Conservation (phyloP, 1,140 invertebrate species). For the Drosophila biarmipes region DNA sequence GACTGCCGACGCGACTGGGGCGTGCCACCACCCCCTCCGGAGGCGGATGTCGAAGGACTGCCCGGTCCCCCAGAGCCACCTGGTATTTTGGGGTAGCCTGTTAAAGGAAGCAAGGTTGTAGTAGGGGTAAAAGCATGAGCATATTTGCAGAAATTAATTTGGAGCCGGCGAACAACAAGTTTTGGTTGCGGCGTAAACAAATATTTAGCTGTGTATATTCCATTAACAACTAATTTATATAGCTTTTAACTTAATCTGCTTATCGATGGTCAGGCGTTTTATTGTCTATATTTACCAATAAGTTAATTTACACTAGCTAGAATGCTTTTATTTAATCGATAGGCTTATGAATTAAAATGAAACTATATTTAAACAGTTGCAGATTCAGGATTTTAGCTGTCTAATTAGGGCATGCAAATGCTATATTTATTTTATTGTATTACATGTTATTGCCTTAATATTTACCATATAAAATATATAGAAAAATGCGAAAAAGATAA, state of each 20-base stretch:
- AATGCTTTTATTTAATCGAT: too few species aligned
- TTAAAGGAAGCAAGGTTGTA: too few species aligned
- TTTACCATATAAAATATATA: not conserved
- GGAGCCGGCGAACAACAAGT: not conserved
- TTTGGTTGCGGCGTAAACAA: too few species aligned
- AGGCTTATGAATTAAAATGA: too few species aligned
- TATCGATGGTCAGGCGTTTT: not conserved
- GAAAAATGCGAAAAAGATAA: not conserved
- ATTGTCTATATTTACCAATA: not conserved
- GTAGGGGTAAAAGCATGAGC: not conserved
- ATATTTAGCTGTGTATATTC: not conserved
- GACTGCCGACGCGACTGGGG: conserved; percentile 84
- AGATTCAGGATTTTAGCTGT: too few species aligned
- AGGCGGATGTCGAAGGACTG: conserved; percentile 43
- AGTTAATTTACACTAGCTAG: not conserved
- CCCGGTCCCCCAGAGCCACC: conserved; percentile 85
- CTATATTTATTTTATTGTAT: too few species aligned
- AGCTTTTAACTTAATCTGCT: not conserved
- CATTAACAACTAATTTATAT: not conserved
- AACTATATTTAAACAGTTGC: too few species aligned
- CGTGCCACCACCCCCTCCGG: conserved; percentile 42
- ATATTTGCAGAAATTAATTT: not conserved
- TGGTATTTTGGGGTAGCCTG: conserved; percentile 83
- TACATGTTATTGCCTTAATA: too few species aligned
- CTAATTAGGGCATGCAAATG: too few species aligned